Evolutionary conservation across 2,888 invertebrate genomes (phyloP).

Genomic region (Tetranychus piercei): DNA sequence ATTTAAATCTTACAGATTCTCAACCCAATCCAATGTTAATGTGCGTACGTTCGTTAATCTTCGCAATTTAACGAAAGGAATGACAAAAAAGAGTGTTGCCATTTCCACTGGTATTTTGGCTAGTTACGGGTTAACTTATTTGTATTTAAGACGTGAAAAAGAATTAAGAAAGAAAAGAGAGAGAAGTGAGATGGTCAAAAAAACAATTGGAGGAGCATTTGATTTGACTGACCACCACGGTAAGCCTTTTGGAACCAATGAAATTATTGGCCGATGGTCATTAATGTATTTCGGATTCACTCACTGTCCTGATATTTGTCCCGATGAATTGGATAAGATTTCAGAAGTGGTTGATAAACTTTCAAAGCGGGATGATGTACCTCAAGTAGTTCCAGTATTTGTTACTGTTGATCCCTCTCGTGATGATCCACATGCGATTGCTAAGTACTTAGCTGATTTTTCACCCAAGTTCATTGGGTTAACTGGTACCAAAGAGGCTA

Average conservation of each 20-base stretch:
- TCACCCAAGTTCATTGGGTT: conserved; percentile 74
- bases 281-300: conserved; percentile 97
- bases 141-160: conserved; percentile 60
- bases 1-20: not conserved
- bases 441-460: conserved; percentile 65
- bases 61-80: conserved; percentile 35
- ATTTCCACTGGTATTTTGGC: conserved; percentile 48
- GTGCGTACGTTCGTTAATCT: not conserved
- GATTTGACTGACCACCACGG: conserved; percentile 44
- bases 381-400: conserved; percentile 62
- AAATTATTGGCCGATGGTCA: conserved; percentile 81
- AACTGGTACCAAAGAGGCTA: conserved; percentile 70
- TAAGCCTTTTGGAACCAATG: conserved; percentile 50
- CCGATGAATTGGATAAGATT: conserved; percentile 96
- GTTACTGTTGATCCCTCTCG: conserved; percentile 89
- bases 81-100: conserved; percentile 61
- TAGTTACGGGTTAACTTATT: conserved; percentile 48
- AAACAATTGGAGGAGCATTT: conserved; percentile 84
- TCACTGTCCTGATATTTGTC: conserved; percentile 97
- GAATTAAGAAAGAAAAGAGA: conserved; percentile 47
- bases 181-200: conserved; percentile 60
- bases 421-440: conserved; percentile 65
- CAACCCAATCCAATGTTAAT: not conserved
- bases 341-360: conserved; percentile 55
- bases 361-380: conserved; percentile 28